Conservation (phyloP, 2,113 vertebrate species). For the Psammodynastes pulverulentus region DNA sequence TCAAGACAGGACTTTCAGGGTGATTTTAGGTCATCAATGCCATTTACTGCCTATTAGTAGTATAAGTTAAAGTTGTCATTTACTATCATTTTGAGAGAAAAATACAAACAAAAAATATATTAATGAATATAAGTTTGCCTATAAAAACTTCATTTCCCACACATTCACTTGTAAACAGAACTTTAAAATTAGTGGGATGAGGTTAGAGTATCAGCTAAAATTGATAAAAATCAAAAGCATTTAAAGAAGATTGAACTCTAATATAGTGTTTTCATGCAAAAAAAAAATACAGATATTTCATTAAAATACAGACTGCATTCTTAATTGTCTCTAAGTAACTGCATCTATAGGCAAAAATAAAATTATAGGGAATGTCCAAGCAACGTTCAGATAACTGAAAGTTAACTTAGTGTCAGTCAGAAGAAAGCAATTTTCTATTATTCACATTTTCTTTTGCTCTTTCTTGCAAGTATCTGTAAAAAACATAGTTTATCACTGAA, state of each 20-base stretch:
- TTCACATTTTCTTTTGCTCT: constrained; percentile 52
- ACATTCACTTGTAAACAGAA: not conserved
- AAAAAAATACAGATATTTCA: not conserved
- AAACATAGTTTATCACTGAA: not conserved
- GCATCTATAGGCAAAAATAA: constrained; percentile 49
- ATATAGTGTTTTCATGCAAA: not conserved
- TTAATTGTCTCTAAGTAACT: constrained; percentile 57
- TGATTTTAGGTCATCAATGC: not conserved
- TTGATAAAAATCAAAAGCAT: not conserved
- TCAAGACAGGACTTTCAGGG: not conserved
- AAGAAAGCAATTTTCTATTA: constrained; percentile 49
- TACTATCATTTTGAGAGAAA: not conserved
- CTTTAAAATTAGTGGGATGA: not conserved
- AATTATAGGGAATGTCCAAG: constrained; percentile 64
- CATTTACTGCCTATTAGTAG: not conserved
- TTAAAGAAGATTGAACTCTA: not conserved
- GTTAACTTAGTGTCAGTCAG: constrained; percentile 67
- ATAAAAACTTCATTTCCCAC: not conserved
- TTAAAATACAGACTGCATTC: constrained; percentile 25
- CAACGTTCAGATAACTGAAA: constrained; percentile 61
- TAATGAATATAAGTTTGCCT: not conserved
- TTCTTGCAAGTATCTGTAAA: not conserved
- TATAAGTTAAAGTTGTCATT: not conserved
- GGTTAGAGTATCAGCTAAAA: not conserved
- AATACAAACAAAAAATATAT: not conserved